These are phyloP conservation scores for Pheosia tremula DNA, from an alignment of 2,888 invertebrate genomes.

Conservation along the genomic window DNA sequence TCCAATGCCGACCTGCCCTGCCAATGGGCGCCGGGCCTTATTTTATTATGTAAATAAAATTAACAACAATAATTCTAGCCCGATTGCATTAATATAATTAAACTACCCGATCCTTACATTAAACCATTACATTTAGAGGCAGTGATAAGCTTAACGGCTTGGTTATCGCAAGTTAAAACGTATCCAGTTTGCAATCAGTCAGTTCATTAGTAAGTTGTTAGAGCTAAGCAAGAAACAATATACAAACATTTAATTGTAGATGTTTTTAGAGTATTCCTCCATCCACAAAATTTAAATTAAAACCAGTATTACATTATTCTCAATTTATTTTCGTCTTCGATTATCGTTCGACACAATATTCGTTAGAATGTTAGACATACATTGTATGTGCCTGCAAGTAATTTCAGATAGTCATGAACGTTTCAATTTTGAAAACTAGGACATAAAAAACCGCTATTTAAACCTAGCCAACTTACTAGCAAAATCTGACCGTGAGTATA, in stretches of 20 bases:
- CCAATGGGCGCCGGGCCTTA: too few species aligned
- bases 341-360: constrained; percentile 3
- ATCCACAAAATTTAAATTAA: background rate
- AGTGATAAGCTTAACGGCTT: constrained; percentile 41
- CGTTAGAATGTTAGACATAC: too few species aligned
- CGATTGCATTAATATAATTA: constrained; percentile 15
- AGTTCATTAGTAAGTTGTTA: constrained; percentile 24
- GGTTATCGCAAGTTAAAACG: constrained; percentile 35
- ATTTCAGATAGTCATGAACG: background rate
- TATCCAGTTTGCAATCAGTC: constrained; percentile 28
- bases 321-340: constrained; percentile 13
- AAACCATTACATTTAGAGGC: constrained; percentile 34
- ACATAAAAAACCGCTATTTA: background rate
- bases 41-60: background rate
- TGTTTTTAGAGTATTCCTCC: background rate
- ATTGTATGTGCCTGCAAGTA: background rate
- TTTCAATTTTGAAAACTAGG: background rate
- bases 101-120: constrained; percentile 36
- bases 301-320: background rate
- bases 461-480: constrained; percentile 15
- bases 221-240: background rate
- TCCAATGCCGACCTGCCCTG: too few species aligned
- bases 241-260: too few species aligned
- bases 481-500: constrained; percentile 20
- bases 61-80: background rate